Evolutionary conservation across 2,113 vertebrate species (phyloP).

Genomic region (Odocoileus hemionus): DNA sequence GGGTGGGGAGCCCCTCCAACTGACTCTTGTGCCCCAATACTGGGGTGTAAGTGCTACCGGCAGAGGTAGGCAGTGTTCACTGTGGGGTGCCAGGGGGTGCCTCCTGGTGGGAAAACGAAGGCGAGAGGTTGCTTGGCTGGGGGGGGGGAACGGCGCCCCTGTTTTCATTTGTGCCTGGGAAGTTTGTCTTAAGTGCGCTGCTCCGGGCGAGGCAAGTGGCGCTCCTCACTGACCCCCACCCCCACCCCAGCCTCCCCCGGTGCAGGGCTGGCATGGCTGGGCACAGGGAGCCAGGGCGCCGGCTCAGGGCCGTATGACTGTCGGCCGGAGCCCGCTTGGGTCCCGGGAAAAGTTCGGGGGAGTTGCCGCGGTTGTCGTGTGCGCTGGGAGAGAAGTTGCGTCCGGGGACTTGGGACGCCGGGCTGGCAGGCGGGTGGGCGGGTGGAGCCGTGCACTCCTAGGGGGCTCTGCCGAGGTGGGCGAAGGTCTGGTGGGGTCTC

Average conservation of each 20-base stretch:
- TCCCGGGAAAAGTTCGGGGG: constrained; percentile 67
- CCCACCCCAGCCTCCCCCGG: neutral
- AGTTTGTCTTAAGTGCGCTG: constrained; percentile 67
- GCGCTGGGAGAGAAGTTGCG: constrained; percentile 65
- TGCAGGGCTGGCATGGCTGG: constrained; percentile 4
- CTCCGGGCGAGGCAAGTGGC: constrained; percentile 59
- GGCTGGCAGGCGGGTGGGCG: neutral
- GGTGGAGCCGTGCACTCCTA: neutral
- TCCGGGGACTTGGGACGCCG: constrained; percentile 27
- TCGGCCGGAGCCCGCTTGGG: neutral
- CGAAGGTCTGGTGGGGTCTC: neutral
- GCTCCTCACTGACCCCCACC: constrained; percentile 9
- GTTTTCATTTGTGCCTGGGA: constrained; percentile 47
- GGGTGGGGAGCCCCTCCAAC: constrained; percentile 30
- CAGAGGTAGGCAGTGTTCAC: constrained; percentile 54
- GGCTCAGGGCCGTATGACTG: neutral
- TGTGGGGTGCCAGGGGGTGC: constrained; percentile 8
- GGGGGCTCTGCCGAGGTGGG: neutral
- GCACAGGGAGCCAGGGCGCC: neutral
- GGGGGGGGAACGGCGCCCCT: constrained; percentile 41
- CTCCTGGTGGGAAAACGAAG: neutral
- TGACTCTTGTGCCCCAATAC: neutral
- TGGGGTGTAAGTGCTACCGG: constrained; percentile 9
- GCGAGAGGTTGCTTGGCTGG: neutral
- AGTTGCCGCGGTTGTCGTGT: constrained; percentile 42